These are phyloP conservation scores for Pectinophora gossypiella DNA, from an alignment of 1,140 invertebrate genomes.

Conservation along the genomic window DNA sequence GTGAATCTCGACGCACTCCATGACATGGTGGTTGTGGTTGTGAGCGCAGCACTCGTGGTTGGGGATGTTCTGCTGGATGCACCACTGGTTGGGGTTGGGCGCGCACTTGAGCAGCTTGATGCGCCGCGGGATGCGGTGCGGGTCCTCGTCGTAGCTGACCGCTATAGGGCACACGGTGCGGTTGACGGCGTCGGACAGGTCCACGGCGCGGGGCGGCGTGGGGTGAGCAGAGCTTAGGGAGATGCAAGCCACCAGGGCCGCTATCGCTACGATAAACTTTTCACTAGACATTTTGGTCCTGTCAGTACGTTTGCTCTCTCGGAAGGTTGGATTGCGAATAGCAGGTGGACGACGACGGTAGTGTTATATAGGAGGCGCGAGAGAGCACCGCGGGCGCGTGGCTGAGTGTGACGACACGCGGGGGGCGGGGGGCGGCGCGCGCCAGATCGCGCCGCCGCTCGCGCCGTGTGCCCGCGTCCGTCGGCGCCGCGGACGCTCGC, in stretches of 20 bases:
- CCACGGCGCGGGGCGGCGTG: neutral
- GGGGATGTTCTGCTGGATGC: neutral
- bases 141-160: neutral
- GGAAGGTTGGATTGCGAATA: constrained; percentile 1
- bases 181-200: neutral
- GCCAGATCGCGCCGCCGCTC: too few relatives aligned
- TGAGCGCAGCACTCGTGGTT: neutral
- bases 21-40: neutral
- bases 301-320: neutral
- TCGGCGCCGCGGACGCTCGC: too few relatives aligned
- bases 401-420: too few relatives aligned
- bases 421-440: neutral
- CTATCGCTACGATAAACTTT: neutral
- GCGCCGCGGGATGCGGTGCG: neutral
- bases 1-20: neutral
- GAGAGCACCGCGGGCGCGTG: constrained; percentile 8
- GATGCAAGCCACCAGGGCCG: neutral
- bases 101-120: neutral
- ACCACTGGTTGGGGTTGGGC: neutral
- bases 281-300: neutral
- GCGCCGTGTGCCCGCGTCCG: too few relatives aligned
- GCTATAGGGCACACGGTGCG: neutral
- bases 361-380: neutral
- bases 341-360: neutral
- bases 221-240: neutral